A percentile compares a stretch with the other conserved stretches of the same genome.
These are phyloP conservation scores for Willisornis vidua DNA, from an alignment of 2,113 vertebrate species.

Conservation along the genomic window DNA sequence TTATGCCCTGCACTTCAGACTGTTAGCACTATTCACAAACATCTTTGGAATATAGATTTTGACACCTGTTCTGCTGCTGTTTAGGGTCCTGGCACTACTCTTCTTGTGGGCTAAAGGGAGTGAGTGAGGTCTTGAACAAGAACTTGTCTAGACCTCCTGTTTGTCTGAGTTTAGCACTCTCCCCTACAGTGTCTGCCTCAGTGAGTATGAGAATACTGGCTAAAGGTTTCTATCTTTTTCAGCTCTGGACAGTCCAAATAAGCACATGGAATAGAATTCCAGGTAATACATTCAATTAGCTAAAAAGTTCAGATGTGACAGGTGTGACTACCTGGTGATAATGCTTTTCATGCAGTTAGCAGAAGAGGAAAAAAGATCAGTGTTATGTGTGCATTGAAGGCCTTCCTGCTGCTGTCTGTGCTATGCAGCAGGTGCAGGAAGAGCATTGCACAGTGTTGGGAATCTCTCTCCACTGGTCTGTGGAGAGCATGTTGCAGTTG, in stretches of 20 bases:
- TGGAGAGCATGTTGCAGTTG: not conserved
- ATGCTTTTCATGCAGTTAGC: not conserved
- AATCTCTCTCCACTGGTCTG: not conserved
- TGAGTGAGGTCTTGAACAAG: not conserved
- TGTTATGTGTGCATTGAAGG: not conserved
- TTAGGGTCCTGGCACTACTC: not conserved
- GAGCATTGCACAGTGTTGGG: not conserved
- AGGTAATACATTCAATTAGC: not conserved
- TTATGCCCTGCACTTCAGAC: not conserved
- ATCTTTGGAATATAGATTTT: not conserved
- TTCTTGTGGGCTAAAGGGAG: not conserved
- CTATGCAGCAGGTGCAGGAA: not conserved
- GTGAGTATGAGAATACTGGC: not conserved
- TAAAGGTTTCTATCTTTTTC: not conserved
- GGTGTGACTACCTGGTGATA: not conserved
- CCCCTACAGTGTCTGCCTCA: rapidly evolving
- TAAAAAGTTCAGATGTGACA: not conserved
- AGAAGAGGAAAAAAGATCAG: not conserved
- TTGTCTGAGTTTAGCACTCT: not conserved
- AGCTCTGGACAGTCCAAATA: not conserved
- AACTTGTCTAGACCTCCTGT: not conserved
- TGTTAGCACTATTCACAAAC: not conserved
- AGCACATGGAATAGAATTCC: not conserved
- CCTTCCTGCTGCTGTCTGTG: not conserved
- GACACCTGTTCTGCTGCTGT: not conserved